Base-by-base conservation (phyloP, 1,140 invertebrate genomes). In the Manduca sexta region DNA sequence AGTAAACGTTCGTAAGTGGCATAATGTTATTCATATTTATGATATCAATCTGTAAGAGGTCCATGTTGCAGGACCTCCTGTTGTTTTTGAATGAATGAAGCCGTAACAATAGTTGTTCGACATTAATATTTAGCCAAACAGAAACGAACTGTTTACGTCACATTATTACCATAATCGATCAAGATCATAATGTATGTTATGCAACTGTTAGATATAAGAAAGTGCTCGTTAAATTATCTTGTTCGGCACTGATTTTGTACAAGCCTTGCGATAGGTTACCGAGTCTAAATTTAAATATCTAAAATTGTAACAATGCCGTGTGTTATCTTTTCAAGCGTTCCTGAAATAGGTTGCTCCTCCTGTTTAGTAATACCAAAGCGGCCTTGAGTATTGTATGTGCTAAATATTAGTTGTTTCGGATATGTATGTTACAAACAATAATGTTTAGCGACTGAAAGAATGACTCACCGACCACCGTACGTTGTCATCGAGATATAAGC, bases 141-240 rank as follows among this genome's bases (percentile, higher is more conserved):
- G 44, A 62, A 61, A 67, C 69, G n/a, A n/a, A 56, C 31, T 21
- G 39, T 52, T 77, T 77, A 56, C 77, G 62, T 79, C 70, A 81
- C 49, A 49, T 60, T 70, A 72, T 81, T 79, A 79, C 68, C 64
- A 79, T 77, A 79, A 79, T 74, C 72, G 61, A 79, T 82, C 67
- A 77, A 69, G 60, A 81, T 69, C 60, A 69, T 75, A 69, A 74
- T 72, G 64, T 68, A 29, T 38, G 48, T 81, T 82, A 72, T 58
- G 60, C 59, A 79, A 82, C 43, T 17, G 58, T 47, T 56, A 62
- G 56, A 68, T 65, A 60, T 61, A 54, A 60, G 69, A 74, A 74
- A 81, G 68, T 48, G 51, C 49, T 58, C 50, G 52, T 45, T 42
- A 54, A 59, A 60, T 50, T 46, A 12, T 45, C 16, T 21, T 35